Percentiles rank a stretch among this genome's conserved stretches.
phyloP scores from a whole-genome alignment of 2,888 invertebrate genomes.

The Trachelus tabidus region DNA sequence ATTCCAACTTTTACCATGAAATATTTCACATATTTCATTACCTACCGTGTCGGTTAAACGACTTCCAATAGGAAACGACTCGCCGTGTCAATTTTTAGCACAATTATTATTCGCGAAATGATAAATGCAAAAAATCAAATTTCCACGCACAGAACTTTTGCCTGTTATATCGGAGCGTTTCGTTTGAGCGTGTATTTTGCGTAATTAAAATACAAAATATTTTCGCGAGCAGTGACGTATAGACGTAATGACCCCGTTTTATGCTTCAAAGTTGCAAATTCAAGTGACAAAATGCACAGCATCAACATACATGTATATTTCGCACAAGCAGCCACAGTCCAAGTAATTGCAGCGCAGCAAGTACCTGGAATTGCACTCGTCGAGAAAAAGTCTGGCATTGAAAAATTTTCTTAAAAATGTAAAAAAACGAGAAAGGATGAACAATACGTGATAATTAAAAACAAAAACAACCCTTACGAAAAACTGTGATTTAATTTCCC shows the following conservation, averaged over 20 bases:
- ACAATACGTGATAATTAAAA: not conserved
- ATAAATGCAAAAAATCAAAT: not conserved
- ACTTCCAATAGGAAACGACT: not conserved
- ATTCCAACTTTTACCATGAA: not conserved
- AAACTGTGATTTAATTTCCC: no score
- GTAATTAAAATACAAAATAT: not conserved
- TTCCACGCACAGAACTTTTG: not conserved
- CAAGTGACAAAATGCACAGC: not conserved
- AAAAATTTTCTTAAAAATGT: no score
- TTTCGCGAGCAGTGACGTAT: not conserved
- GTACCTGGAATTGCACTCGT: not conserved
- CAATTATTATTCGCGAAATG: not conserved
- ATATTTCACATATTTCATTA: not conserved
- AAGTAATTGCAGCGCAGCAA: not conserved
- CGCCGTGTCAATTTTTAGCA: not conserved
- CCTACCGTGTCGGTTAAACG: not conserved
- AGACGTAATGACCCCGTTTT: not conserved
- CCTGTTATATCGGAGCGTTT: not conserved
- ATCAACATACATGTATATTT: not conserved
- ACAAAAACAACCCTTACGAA: not conserved
- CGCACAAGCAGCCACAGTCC: not conserved
- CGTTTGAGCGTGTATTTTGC: not conserved
- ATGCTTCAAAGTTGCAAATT: not conserved
- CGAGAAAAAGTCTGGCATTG: not conserved
- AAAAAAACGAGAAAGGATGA: not conserved